Base-by-base conservation (phyloP, 2,113 vertebrate genomes). In the Cyphomyrus plagiostoma region DNA sequence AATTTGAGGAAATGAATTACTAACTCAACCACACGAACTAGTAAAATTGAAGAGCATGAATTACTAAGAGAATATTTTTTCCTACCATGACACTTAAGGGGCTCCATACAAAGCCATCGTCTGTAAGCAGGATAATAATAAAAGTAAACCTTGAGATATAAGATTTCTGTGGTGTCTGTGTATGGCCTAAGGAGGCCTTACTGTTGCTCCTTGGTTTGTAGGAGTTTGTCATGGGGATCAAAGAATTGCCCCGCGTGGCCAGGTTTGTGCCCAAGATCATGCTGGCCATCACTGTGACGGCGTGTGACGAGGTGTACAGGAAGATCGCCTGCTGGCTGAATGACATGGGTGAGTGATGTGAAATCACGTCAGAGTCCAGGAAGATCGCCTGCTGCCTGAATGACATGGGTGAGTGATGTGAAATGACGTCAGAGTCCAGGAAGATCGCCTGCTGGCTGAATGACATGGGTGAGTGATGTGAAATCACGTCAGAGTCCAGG, bases 251-350 rank as follows among this genome's bases (percentile, higher is more conserved):
- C 21, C 96, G 97, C 0, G 91, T 98, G 0, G 95, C 97, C 62
- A 96, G 96, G 39, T 98, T 99, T 94, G 96, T 99, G 93, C 98
- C 98, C 91, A 98, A 99, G 93, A 97, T 99, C 82, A 93, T 97
- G 94, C 95, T 99, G 74, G 98, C 98, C 21, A 92, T 98, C 95
- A 97, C 98, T 94, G 97, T 99, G 96, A 97, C 96, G 0, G 94
- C 96, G 74, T 98, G 98, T 52, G 98, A 99, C 0, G 98, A 99
- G 94, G 96, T 97, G 93, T 99, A 99, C 96, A 97, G 97, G 95
- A 99, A 98, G 94, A 97, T 99, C 0, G 98, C 98, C 45, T 96
- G 97, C 92, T 99, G 98, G 98, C 96, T 99, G 92, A 99, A 99
- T 0, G 97, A 99, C 94, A 98, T 99, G 98, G 98, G 98, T 99